Conservation (phyloP, 2,888 invertebrate species). For the Lamellibrachia satsuma region DNA sequence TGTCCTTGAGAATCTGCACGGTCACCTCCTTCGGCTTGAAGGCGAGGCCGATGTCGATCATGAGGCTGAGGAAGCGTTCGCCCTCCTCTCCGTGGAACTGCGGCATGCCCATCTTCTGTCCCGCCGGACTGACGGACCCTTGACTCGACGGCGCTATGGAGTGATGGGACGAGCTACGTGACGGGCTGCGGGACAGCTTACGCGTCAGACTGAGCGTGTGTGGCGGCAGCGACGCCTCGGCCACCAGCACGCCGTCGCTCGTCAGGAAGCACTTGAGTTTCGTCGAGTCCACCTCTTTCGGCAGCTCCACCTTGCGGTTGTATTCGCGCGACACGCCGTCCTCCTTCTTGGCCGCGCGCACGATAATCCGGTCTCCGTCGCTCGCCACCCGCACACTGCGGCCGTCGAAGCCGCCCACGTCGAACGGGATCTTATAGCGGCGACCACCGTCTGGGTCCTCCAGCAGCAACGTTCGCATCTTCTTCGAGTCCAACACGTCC, state of each 20-base stretch:
- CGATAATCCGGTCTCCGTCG: conserved; percentile 41
- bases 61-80: conserved; percentile 32
- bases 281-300: conserved; percentile 40
- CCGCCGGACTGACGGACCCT: conserved; percentile 19
- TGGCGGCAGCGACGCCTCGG: conserved; percentile 44
- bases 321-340: conserved; percentile 36
- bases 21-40: conserved; percentile 44
- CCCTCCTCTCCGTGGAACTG: conserved; percentile 34
- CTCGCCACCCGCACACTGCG: conserved; percentile 35
- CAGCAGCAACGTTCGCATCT: conserved; percentile 44
- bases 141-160: conserved; percentile 30
- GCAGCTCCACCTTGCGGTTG: conserved; percentile 41
- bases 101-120: conserved; percentile 36
- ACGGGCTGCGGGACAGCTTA: conserved; percentile 40
- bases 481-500: conserved; percentile 41
- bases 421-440: conserved; percentile 42
- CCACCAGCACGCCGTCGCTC: conserved; percentile 41
- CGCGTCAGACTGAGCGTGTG: conserved; percentile 36
- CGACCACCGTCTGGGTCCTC: conserved; percentile 44
- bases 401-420: conserved; percentile 37
- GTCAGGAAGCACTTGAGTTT: conserved; percentile 42
- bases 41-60: conserved; percentile 36
- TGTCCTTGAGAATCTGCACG: conserved; percentile 45
- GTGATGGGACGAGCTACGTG: conserved; percentile 39
- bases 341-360: conserved; percentile 37